phyloP scores from a whole-genome alignment of 2,113 vertebrate genomes.

The Heterotilapia buettikoferi region DNA sequence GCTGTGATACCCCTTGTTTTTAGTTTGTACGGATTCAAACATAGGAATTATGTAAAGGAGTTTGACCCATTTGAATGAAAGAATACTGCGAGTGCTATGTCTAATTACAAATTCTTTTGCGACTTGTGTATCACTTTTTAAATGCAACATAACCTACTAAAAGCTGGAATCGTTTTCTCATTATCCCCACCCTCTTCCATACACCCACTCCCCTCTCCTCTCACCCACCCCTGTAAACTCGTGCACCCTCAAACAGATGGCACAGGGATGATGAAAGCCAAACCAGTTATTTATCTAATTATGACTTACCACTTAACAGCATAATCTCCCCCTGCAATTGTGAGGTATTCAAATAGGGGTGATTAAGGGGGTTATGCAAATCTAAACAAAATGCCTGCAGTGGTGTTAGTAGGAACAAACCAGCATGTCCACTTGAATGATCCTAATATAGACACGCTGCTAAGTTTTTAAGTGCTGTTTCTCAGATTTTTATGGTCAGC shows the following conservation, averaged over 20 bases:
- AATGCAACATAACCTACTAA: slow-evolving; percentile 1
- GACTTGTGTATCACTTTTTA: background rate
- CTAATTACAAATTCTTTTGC: background rate
- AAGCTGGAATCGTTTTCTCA: background rate
- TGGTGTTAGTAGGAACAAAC: slow-evolving; percentile 65
- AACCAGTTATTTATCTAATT: slow-evolving; percentile 99
- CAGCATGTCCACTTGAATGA: background rate
- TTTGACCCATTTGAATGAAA: background rate
- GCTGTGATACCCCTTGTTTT: background rate
- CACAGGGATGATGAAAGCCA: slow-evolving; percentile 83
- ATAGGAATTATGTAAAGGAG: background rate
- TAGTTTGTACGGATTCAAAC: background rate
- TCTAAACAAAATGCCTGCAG: slow-evolving; percentile 60
- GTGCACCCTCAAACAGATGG: slow-evolving; percentile 84
- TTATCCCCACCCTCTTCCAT: background rate
- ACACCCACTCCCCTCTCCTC: background rate
- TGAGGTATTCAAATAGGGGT: slow-evolving; percentile 87
- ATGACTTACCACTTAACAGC: slow-evolving; percentile 96
- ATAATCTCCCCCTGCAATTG: slow-evolving; percentile 87
- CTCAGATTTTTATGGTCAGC: background rate
- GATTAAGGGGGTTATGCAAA: slow-evolving; percentile 91
- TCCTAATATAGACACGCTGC: background rate
- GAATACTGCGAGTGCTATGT: background rate
- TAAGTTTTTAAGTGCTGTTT: background rate
- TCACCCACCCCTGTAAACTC: slow-evolving; percentile 7